phyloP scores from a whole-genome alignment of 2,888 invertebrate genomes.

The Andrena marginata region DNA sequence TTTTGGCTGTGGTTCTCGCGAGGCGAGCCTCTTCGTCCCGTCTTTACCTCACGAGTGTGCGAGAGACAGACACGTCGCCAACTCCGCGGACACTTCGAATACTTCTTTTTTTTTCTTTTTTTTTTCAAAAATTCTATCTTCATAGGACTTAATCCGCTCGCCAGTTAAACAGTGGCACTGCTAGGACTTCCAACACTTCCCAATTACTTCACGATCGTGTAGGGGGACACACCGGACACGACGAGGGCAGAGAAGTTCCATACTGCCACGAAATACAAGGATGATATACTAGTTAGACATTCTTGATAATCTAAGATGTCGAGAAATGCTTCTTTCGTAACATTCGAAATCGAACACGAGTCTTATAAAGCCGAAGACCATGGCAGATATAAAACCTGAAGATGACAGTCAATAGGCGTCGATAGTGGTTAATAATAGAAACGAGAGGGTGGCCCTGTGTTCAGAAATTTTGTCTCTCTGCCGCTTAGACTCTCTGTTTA shows the following conservation, averaged over 20 bases:
- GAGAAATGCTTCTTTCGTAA: conserved; percentile 37
- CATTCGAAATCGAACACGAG: conserved; percentile 13
- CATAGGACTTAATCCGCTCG: too few relatives aligned
- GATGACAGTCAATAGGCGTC: background rate
- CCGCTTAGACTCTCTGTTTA: too few relatives aligned
- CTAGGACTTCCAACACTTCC: background rate
- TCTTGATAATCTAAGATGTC: conserved; percentile 15
- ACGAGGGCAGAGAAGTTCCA: conserved; percentile 17
- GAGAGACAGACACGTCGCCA: background rate
- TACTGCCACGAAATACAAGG: conserved; percentile 42
- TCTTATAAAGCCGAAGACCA: conserved; percentile 3
- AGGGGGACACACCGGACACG: conserved; percentile 8
- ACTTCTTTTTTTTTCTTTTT: background rate
- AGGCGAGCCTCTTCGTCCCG: background rate
- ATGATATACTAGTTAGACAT: conserved; percentile 23
- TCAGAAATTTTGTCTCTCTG: background rate
- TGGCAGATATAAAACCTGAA: conserved; percentile 13
- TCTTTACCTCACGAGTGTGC: background rate
- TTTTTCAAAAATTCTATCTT: background rate
- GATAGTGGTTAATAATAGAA: background rate
- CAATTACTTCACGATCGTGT: conserved; percentile 2
- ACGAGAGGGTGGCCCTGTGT: background rate
- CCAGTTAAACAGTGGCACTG: background rate
- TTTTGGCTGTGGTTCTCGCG: background rate
- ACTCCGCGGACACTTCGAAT: background rate